Base-by-base conservation (phyloP, 2,888 invertebrate genomes). In the Cephus spinipes region DNA sequence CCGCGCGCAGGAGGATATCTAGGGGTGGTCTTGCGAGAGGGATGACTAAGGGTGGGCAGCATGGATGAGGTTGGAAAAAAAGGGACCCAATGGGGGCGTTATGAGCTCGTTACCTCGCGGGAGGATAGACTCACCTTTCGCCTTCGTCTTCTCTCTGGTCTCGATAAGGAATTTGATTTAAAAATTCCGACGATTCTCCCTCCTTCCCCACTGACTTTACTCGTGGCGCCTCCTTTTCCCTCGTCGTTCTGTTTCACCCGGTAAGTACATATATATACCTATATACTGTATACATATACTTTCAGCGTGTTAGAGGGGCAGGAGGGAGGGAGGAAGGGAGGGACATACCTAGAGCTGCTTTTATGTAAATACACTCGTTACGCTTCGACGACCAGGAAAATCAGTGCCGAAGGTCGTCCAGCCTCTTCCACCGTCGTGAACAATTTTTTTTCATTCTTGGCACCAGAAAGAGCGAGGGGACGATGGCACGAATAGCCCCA, bases 141-240 rank as follows among this genome's bases (percentile, higher is more conserved):
- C 79, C 74, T 78, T 76, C 80, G 75, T 71, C 79, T 84, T 85
- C 83, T 81, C 82, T 83, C 84, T 87, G 84, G 86, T 85, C 31
- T 84, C 86, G 89, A 89, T 88, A 87, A 89, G 87, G 88, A 90
- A 90, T 89, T 90, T 89, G 89, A 90, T 89, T 89, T 88, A 87
- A 89, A 89, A 88, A 89, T 89, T 88, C 89, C 89, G 85, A 84
- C 84, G 86, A 86, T 86, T 88, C 85, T 86, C 81, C 85, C 85
- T 69, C 32, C 9, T 23, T 55, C 55, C 23, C 9, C 55, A 23
- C 55, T 23, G 55, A 55, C 55, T 55, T 55, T 23, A 55, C 55
- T 55, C 55, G 23, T 23, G 55, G 23, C 55, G 15, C 55, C 55
- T 1, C 9, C 55, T 55, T 2, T 6, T 23, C 23, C 55, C 23